Evolutionary conservation across 2,113 vertebrate genomes (phyloP).

Genomic region (Crocuta crocuta): DNA sequence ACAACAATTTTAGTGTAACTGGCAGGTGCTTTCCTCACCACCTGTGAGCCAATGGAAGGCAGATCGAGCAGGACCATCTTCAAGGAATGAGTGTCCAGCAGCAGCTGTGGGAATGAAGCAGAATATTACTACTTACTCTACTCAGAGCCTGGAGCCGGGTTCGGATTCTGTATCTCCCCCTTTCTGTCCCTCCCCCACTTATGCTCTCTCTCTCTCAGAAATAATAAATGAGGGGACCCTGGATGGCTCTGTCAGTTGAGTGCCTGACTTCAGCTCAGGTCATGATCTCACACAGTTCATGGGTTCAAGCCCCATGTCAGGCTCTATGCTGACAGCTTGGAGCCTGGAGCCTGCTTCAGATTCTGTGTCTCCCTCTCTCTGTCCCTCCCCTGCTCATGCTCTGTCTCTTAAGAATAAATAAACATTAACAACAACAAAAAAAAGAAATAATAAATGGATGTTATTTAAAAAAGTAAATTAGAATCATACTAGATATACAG

Average conservation of each 20-base stretch:
- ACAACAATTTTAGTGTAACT: conserved; percentile 99
- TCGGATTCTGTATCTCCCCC: not conserved
- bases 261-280: no score
- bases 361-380: no score
- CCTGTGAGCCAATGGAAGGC: conserved; percentile 98
- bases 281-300: no score
- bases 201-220: no score
- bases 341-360: no score
- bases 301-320: no score
- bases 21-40: conserved; percentile 97
- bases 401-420: no score
- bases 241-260: no score
- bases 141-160: not conserved
- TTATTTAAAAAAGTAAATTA: not conserved
- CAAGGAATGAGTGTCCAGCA: conserved; percentile 98
- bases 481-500: not conserved
- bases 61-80: conserved; percentile 98
- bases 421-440: no score
- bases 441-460: not conserved
- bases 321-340: no score
- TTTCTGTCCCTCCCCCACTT: no score
- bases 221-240: not conserved
- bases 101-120: conserved; percentile 89
- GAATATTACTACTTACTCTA: not conserved
- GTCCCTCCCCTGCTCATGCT: no score